Evolutionary conservation across 2,797 vertebrate species (phyloP).

Genomic region (Smutsia gigantea): DNA sequence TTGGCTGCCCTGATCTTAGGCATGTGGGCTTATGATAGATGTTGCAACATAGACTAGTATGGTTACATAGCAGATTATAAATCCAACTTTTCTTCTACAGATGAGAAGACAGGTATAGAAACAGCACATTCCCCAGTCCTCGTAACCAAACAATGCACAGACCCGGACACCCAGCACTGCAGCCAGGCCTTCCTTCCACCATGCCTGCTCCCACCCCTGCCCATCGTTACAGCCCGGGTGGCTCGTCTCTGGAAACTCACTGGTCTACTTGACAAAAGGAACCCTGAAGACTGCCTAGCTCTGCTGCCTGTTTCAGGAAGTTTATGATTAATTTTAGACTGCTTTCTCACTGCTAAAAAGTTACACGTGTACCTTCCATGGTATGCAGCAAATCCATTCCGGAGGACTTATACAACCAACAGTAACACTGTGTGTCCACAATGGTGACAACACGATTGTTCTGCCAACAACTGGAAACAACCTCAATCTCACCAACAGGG

Average conservation of each 20-base stretch:
- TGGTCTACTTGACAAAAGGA: background rate
- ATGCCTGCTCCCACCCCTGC: too few species aligned
- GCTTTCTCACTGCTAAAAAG: background rate
- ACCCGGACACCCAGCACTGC: too few species aligned
- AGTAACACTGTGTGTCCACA: background rate
- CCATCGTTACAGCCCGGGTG: too few species aligned
- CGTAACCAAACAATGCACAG: background rate
- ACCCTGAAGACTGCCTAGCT: background rate
- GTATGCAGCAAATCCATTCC: background rate
- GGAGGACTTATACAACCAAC: background rate
- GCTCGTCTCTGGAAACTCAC: background rate
- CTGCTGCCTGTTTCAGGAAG: background rate
- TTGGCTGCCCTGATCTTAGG: accelerated
- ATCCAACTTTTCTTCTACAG: background rate
- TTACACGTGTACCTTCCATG: background rate
- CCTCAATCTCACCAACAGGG: background rate
- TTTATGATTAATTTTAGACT: background rate
- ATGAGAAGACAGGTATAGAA: background rate
- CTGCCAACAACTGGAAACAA: too few species aligned
- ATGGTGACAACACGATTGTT: background rate
- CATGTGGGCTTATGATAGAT: too few species aligned
- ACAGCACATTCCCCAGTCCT: background rate
- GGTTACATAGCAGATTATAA: background rate
- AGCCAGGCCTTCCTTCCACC: accelerated
- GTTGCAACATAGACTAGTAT: too few species aligned